Conservation (phyloP, 2,888 invertebrate genomes). For the Galeruca laticollis region DNA sequence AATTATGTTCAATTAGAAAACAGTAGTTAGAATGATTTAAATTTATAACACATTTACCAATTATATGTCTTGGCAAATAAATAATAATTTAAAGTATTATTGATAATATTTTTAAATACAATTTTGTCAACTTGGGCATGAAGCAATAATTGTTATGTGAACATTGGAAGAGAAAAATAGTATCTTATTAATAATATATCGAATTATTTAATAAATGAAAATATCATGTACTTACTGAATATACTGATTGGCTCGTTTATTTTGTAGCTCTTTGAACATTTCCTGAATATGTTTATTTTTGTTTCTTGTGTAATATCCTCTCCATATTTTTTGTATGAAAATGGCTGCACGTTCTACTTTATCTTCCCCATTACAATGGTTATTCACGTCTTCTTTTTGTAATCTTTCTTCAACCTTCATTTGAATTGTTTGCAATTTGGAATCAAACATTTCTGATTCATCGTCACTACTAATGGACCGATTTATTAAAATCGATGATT, state of each 20-base stretch:
- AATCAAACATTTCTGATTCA: slow-evolving; percentile 76
- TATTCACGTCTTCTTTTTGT: slow-evolving; percentile 57
- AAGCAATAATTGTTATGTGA: too few relatives aligned
- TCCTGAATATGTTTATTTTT: slow-evolving; percentile 76
- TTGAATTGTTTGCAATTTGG: slow-evolving; percentile 76
- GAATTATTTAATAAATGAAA: too few relatives aligned
- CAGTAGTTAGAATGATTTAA: too few relatives aligned
- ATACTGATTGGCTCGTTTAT: slow-evolving; percentile 83
- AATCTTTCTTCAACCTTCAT: slow-evolving; percentile 70
- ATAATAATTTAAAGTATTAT: too few relatives aligned
- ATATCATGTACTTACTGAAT: slow-evolving; percentile 85
- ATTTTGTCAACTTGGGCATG: too few relatives aligned
- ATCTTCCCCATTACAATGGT: slow-evolving; percentile 59
- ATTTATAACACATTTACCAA: too few relatives aligned
- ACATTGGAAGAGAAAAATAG: too few relatives aligned
- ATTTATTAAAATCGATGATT: slow-evolving; percentile 58
- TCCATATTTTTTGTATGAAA: slow-evolving; percentile 88
- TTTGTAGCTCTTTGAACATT: slow-evolving; percentile 77
- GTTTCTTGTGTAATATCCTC: slow-evolving; percentile 85
- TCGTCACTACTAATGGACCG: slow-evolving; percentile 70
- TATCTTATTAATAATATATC: too few relatives aligned
- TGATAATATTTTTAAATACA: too few relatives aligned
- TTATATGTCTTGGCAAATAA: too few relatives aligned
- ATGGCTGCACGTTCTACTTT: slow-evolving; percentile 74
- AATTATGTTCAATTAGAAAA: too few relatives aligned